A percentile compares a stretch with the other conserved stretches of the same genome.
These are phyloP conservation scores for Mesorhabditis spiculigera DNA, from an alignment of 2,888 invertebrate species.

Conservation along the genomic window DNA sequence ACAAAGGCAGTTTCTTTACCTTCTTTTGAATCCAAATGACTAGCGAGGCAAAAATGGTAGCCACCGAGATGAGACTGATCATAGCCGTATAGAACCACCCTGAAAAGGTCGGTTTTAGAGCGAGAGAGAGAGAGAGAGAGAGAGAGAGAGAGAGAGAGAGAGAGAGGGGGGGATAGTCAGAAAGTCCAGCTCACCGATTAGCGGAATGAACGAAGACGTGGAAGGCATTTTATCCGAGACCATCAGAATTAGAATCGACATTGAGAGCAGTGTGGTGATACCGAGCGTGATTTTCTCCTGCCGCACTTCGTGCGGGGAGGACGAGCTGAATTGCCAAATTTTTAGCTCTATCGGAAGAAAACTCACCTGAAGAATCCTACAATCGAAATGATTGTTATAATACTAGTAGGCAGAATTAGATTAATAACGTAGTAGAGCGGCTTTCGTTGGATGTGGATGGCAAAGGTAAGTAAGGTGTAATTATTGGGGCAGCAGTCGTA, in stretches of 20 bases:
- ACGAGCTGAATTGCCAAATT: constrained; percentile 34
- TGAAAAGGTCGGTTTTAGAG: neutral
- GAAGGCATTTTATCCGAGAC: constrained; percentile 62
- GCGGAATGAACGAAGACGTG: constrained; percentile 42
- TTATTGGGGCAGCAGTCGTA: constrained; percentile 29
- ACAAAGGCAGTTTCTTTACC: constrained; percentile 1
- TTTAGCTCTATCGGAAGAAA: neutral
- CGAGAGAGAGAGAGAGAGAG: too few species aligned
- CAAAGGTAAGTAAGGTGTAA: constrained; percentile 27
- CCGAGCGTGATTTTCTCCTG: constrained; percentile 34
- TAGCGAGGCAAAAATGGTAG: constrained; percentile 25
- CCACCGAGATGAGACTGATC: constrained; percentile 30
- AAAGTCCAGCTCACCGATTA: constrained; percentile 19
- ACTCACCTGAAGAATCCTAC: constrained; percentile 59
- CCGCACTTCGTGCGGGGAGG: constrained; percentile 56
- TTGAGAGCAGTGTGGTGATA: constrained; percentile 53
- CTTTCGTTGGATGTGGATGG: constrained; percentile 30
- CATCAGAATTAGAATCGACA: constrained; percentile 61
- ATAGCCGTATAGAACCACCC: constrained; percentile 31
- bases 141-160: too few species aligned
- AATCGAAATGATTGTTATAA: constrained; percentile 59
- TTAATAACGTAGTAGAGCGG: constrained; percentile 49
- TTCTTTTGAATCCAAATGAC: constrained; percentile 28
- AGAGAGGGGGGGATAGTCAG: neutral
- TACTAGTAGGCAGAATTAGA: constrained; percentile 59